Conservation (phyloP, 2,113 vertebrate species). For the Nyctereutes procyonoides region DNA sequence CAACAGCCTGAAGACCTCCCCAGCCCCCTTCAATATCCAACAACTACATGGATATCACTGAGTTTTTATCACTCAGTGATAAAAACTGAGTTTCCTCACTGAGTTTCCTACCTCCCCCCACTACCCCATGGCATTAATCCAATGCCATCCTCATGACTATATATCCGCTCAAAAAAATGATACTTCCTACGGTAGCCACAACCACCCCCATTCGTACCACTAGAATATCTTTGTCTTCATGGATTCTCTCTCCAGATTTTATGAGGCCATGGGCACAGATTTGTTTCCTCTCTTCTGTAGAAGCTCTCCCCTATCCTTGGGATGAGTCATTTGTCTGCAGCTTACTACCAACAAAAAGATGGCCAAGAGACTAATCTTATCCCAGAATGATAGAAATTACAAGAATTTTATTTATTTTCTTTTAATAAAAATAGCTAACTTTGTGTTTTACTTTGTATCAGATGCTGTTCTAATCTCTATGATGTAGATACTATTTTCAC, state of each 20-base stretch:
- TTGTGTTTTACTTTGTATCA: not conserved
- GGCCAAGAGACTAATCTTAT: not conserved
- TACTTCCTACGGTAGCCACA: not conserved
- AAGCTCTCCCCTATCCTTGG: not conserved
- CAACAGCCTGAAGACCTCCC: not conserved
- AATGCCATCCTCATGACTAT: not conserved
- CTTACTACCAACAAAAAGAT: not conserved
- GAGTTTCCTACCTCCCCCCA: not conserved
- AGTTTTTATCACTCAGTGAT: too few relatives aligned
- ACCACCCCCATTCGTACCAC: accelerated
- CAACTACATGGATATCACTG: too few relatives aligned
- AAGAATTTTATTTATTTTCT: not conserved
- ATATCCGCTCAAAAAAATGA: not conserved
- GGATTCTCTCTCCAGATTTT: not conserved
- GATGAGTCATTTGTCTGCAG: not conserved
- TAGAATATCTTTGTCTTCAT: not conserved
- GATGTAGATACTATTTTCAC: too few relatives aligned
- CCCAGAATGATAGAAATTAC: not conserved
- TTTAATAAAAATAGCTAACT: not conserved
- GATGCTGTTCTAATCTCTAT: not conserved
- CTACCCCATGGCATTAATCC: accelerated
- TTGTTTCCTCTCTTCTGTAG: not conserved
- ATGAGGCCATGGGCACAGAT: not conserved
- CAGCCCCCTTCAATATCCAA: not conserved
- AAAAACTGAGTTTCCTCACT: not conserved